Evolutionary conservation across 2,888 invertebrate species (phyloP), one percentile per base, ranked within the genome.

Genomic region (Diaperis boleti): DNA sequence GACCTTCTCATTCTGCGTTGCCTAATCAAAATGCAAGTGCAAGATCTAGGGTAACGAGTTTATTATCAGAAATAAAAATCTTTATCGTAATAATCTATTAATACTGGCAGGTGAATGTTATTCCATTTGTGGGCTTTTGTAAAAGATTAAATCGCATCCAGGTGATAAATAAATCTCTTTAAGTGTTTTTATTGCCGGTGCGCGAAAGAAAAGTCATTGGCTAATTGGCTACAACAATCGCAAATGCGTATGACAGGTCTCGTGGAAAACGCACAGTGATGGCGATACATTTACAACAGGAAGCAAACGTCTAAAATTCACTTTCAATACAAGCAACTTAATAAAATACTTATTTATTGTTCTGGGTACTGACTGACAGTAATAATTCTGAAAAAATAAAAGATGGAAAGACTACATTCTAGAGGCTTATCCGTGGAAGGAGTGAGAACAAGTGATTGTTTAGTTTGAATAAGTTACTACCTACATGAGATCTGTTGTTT

Each of bases 11-110:
- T 44, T 20, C 13, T 37, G 49, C 10, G 14, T 59, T 59, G 59
- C 49, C 49, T 49, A 59, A 59, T 59, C 39, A 59, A 49, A 59
- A 59, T 59, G 59, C 49, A 45, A 61, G 56, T 39, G 50, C 54
- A 65, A 62, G 62, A 65, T 62, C 59, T 62, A 59, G 65, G 65
- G 65, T 65, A 65, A 65, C 65, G 62, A 59, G 62, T 65, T 65
- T 47, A 52, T 52, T 52, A 49, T 49, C 59, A 49, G 41, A 13
- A n/a, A 14, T 39, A 49, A 59, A 39, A 59, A 49, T n/a, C 2
- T 47, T 37, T 41, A 59, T 29, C 42, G 10, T 13, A 13, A n/a
- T 18, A 26, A 50, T 50, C 39, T 52, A 39, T 52, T 26, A 47
- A 31, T 47, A 31, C 5, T 13, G 47, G 15, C 13, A 8, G 20